Percentiles rank a stretch among this genome's conserved stretches.
phyloP scores from a whole-genome alignment of 2,113 vertebrate species.

The Rattus norvegicus region GRCr8 NC_086023.1:147325501-147326000 shows the following conservation, averaged over 20 bases:
- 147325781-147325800: constrained; percentile 50
- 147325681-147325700: constrained; percentile 94
- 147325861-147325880: constrained; percentile 1
- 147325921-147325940: constrained; percentile 30
- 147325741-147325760: constrained; percentile 56
- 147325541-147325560: constrained; percentile 64
- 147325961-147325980: neutral
- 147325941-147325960: constrained; percentile 29
- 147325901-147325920: constrained; percentile 18
- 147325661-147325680: constrained; percentile 96
- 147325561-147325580: constrained; percentile 99
- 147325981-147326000: constrained; percentile 4
- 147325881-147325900: neutral
- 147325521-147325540: constrained; percentile 24
- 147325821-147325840: neutral
- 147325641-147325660: constrained; percentile 96
- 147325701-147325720: constrained; percentile 97
- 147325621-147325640: constrained; percentile 96
- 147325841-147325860: constrained; percentile 23
- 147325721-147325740: constrained; percentile 84
- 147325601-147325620: constrained; percentile 97
- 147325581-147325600: constrained; percentile 98
- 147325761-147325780: constrained; percentile 25
- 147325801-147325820: constrained; percentile 55
- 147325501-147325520: neutral